phyloP scores from a whole-genome alignment of 2,888 invertebrate species.

The Galerucella nymphaeae region DNA sequence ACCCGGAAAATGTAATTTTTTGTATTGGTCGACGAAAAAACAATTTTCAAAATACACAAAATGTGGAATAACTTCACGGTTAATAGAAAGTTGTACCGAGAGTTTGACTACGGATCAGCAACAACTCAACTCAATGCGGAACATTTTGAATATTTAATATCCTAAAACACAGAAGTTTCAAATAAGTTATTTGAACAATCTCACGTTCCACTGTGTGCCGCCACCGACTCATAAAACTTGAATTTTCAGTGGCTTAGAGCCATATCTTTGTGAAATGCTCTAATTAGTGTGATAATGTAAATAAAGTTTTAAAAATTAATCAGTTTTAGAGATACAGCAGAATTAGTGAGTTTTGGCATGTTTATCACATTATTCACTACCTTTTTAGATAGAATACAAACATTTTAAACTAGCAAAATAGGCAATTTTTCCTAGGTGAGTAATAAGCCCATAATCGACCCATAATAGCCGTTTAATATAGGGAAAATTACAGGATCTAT shows the following conservation, averaged over 20 bases:
- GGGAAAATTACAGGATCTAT: no score
- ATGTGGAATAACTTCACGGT: not conserved
- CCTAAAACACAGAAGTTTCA: not conserved
- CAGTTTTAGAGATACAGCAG: not conserved
- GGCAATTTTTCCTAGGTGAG: no score
- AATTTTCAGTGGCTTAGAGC: not conserved
- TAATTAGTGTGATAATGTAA: not conserved
- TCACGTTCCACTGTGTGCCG: not conserved
- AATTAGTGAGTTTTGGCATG: not conserved
- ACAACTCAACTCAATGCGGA: not conserved
- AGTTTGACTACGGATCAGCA: not conserved
- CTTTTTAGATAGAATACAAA: no score
- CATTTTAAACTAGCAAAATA: no score
- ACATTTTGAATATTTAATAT: slow-evolving; percentile 11
- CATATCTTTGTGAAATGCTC: not conserved
- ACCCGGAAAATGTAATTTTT: not conserved
- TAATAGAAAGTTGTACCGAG: not conserved
- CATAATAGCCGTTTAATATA: no score
- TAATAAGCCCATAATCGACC: no score
- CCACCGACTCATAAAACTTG: not conserved
- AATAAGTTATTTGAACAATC: slow-evolving; percentile 5
- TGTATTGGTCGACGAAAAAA: not conserved
- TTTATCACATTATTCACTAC: no score
- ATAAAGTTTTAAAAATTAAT: not conserved
- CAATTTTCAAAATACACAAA: not conserved